Evolutionary conservation across 2,797 vertebrate genomes (phyloP).

Genomic region (Chiroxiphia lanceolata): DNA sequence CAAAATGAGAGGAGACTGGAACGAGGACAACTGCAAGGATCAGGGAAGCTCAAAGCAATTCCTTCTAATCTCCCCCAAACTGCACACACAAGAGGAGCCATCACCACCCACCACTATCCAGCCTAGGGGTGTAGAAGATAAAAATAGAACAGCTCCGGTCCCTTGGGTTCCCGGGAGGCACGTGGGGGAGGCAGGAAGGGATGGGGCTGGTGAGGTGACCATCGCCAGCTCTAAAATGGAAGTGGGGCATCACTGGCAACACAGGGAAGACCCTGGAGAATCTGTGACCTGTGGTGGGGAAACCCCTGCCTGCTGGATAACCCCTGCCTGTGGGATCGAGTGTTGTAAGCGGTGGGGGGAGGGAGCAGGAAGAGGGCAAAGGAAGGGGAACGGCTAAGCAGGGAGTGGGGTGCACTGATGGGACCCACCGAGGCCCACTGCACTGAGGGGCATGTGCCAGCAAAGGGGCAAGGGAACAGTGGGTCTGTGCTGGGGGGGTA

Average conservation of each 20-base stretch:
- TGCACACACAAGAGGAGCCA: neutral
- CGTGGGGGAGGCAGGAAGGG: neutral
- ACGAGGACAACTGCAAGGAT: neutral
- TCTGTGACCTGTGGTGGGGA: neutral
- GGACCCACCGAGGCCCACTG: neutral
- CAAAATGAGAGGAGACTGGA: neutral
- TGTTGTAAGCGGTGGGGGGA: neutral
- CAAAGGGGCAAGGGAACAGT: neutral
- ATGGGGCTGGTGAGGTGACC: neutral
- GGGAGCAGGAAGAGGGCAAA: neutral
- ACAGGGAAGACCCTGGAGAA: neutral
- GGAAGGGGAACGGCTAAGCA: neutral
- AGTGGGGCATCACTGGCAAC: neutral
- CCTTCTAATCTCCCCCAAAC: slow-evolving; percentile 51
- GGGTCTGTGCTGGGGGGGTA: neutral
- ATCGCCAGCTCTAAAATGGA: neutral
- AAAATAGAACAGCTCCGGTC: slow-evolving; percentile 38
- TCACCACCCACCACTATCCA: slow-evolving; percentile 20
- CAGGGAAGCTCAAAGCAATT: slow-evolving; percentile 36
- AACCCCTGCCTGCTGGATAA: neutral
- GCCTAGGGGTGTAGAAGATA: slow-evolving; percentile 38
- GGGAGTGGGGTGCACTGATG: neutral
- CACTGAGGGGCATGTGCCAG: neutral
- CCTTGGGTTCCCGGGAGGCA: slow-evolving; percentile 18
- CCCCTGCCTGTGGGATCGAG: neutral